Conservation (phyloP, 2,797 vertebrate genomes). For the Holocentrus rufus region DNA sequence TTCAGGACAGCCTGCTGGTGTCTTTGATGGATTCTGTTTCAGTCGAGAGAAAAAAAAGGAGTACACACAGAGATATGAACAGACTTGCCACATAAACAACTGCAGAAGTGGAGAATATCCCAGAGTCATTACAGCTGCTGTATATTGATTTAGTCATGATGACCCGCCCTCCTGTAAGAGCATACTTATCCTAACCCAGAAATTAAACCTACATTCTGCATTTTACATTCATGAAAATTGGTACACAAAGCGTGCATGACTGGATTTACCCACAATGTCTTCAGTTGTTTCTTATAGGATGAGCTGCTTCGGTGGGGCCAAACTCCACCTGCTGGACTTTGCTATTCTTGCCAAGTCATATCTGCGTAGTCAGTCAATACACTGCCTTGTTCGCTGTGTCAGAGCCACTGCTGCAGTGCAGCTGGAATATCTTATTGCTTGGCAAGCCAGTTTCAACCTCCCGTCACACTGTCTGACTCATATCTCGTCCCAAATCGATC, state of each 20-base stretch:
- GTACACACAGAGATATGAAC: slow-evolving; percentile 1
- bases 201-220: background rate
- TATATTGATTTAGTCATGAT: slow-evolving; percentile 11
- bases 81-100: background rate
- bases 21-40: slow-evolving; percentile 48
- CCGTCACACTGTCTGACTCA: slow-evolving; percentile 25
- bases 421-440: slow-evolving; percentile 66
- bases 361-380: slow-evolving; percentile 46
- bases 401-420: slow-evolving; percentile 80
- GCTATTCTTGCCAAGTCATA: slow-evolving; percentile 56
- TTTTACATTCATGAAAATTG: background rate
- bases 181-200: background rate
- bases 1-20: slow-evolving; percentile 39
- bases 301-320: background rate
- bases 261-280: background rate
- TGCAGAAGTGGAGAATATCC: slow-evolving; percentile 2
- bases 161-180: background rate
- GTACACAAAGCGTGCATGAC: background rate
- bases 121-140: background rate
- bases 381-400: slow-evolving; percentile 73
- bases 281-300: background rate
- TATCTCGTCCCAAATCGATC: slow-evolving; percentile 30
- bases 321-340: slow-evolving; percentile 1
- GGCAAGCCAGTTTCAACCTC: slow-evolving; percentile 36
- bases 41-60: slow-evolving; percentile 23